Evolutionary conservation across 2,113 vertebrate genomes (phyloP).

Genomic region (Rhinolophus sinicus): DNA sequence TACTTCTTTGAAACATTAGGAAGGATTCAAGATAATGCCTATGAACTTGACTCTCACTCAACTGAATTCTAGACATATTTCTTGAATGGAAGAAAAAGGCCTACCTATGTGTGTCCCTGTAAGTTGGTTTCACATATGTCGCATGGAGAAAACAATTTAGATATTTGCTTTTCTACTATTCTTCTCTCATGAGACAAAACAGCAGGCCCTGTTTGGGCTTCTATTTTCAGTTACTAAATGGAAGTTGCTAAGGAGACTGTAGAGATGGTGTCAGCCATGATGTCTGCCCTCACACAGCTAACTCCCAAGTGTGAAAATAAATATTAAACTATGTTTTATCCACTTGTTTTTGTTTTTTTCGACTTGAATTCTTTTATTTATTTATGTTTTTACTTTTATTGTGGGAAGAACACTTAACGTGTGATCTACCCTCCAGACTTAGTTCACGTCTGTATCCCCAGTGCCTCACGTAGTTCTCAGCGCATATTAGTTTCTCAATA

Average conservation of each 20-base stretch:
- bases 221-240: neutral
- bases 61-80: neutral
- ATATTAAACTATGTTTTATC: neutral
- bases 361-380: neutral
- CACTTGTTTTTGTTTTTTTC: neutral
- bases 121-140: neutral
- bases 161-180: neutral
- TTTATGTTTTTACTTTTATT: neutral
- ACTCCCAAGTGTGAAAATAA: neutral
- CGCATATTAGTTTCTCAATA: neutral
- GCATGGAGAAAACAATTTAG: neutral
- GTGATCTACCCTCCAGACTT: neutral
- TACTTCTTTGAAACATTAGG: neutral
- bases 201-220: neutral
- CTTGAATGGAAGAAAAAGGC: neutral
- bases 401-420: neutral
- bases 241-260: neutral
- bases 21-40: neutral
- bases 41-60: neutral
- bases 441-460: neutral
- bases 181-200: neutral
- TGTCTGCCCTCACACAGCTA: neutral
- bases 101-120: neutral
- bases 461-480: neutral
- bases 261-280: neutral